Evolutionary conservation across 2,797 vertebrate genomes (phyloP).

Genomic region (Sebastes oblongus): DNA sequence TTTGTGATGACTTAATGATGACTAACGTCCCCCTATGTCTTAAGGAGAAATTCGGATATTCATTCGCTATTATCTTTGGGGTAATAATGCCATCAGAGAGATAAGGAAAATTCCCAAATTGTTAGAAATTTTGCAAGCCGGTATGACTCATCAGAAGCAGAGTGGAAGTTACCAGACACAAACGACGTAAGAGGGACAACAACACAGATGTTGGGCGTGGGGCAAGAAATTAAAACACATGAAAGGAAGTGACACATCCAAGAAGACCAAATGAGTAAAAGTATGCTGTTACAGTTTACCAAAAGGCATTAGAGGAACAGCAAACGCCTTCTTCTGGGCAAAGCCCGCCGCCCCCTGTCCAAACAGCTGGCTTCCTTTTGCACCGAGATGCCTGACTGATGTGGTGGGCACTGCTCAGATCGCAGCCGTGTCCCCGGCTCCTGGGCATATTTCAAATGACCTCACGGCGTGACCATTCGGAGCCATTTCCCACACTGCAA

Average conservation of each 20-base stretch:
- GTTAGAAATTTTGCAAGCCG: conserved; percentile 34
- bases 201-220: conserved; percentile 40
- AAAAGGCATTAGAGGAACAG: conserved; percentile 41
- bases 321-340: conserved; percentile 46
- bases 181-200: conserved; percentile 6
- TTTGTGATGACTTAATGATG: neutral
- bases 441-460: conserved; percentile 49
- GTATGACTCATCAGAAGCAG: conserved; percentile 41
- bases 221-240: conserved; percentile 15
- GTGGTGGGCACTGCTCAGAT: conserved; percentile 41
- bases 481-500: conserved; percentile 35
- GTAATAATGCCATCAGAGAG: neutral
- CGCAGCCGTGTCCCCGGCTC: conserved; percentile 25
- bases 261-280: conserved; percentile 34
- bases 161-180: conserved; percentile 49
- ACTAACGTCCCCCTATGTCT: neutral
- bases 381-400: conserved; percentile 45
- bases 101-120: conserved; percentile 43
- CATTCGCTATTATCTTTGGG: neutral
- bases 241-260: conserved; percentile 72
- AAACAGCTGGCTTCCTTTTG: conserved; percentile 63
- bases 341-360: conserved; percentile 42
- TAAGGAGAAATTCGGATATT: neutral
- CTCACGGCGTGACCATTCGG: conserved; percentile 43
- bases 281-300: conserved; percentile 29